Evolutionary conservation across 2,888 invertebrate species (phyloP).

Genomic region (Papilio elwesi): DNA sequence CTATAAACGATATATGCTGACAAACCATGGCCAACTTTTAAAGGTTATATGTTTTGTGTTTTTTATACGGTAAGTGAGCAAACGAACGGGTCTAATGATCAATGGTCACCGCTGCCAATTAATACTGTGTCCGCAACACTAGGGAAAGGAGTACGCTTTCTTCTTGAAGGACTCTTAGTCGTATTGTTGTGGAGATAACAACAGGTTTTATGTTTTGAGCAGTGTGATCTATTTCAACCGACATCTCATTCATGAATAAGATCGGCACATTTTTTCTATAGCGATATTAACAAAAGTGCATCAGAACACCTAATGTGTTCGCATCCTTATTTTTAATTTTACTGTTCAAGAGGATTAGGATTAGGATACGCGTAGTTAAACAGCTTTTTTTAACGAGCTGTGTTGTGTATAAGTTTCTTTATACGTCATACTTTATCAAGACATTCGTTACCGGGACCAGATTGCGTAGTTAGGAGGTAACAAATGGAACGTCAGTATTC

Average conservation of each 20-base stretch:
- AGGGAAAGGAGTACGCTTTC: no score
- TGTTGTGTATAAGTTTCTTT: conserved; percentile 13
- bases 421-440: conserved; percentile 5
- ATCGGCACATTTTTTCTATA: background rate
- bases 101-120: no score
- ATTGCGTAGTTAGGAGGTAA: conserved; percentile 26
- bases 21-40: no score
- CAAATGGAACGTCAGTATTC: conserved; percentile 28
- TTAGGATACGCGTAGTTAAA: background rate
- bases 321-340: background rate
- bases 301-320: background rate
- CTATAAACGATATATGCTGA: background rate
- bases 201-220: no score
- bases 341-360: background rate
- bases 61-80: no score
- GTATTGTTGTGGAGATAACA: no score
- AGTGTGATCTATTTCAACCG: no score
- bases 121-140: no score
- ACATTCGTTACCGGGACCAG: conserved; percentile 23
- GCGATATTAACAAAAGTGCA: background rate
- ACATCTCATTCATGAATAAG: no score
- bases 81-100: no score
- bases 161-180: no score
- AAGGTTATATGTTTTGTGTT: no score
- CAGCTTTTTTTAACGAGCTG: background rate